These are phyloP conservation scores for Mesocricetus auratus DNA, from an alignment of 2,113 vertebrate species.

Conservation along the genomic window DNA sequence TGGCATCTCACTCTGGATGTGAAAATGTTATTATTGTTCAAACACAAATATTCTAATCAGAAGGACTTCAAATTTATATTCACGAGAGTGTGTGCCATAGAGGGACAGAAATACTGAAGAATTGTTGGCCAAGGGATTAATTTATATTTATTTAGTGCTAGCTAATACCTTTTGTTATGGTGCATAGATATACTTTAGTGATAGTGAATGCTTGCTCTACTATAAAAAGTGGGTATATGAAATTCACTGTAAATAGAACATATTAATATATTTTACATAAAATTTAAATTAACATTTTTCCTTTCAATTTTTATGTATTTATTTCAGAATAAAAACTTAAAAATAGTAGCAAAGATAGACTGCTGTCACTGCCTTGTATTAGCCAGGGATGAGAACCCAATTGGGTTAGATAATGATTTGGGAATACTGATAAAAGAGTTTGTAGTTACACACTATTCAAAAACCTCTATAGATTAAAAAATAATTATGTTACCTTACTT, in stretches of 20 bases:
- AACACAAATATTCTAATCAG: neutral
- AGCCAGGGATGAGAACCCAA: neutral
- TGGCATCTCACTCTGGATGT: neutral
- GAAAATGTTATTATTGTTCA: slow-evolving; percentile 17
- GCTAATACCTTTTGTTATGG: neutral
- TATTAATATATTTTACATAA: neutral
- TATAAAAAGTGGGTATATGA: slow-evolving; percentile 10
- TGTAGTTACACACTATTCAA: neutral
- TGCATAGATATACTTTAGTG: neutral
- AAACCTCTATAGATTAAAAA: neutral
- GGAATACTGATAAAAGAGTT: neutral
- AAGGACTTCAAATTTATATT: slow-evolving; percentile 14
- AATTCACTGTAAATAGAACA: neutral
- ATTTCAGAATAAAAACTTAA: neutral
- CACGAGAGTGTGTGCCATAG: neutral
- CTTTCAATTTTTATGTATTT: neutral
- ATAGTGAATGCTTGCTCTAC: neutral
- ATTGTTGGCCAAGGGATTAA: neutral
- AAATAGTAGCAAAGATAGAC: neutral
- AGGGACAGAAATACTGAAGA: neutral
- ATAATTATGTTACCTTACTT: neutral
- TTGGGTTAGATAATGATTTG: neutral
- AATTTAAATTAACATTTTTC: neutral
- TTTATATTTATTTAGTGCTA: slow-evolving; percentile 5
- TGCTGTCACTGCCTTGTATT: neutral